Conservation (phyloP, 2,888 invertebrate species). For the Perdita meconis region DNA sequence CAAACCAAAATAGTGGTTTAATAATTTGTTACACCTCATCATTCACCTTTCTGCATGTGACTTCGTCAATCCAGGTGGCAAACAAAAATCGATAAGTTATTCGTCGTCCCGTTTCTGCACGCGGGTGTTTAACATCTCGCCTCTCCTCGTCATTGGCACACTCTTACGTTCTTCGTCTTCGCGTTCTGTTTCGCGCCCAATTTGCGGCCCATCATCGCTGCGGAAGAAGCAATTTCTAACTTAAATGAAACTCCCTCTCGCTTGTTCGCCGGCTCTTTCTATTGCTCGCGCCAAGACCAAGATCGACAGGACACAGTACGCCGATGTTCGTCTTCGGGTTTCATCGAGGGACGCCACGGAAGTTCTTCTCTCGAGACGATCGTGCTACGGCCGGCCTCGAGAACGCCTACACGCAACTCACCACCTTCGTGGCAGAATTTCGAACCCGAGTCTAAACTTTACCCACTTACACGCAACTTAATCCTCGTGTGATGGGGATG, state of each 20-base stretch:
- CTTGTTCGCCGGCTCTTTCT: slow-evolving; percentile 66
- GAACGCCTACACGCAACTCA: slow-evolving; percentile 60
- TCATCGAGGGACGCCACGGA: slow-evolving; percentile 57
- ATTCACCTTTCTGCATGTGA: neutral
- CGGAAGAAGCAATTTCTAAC: slow-evolving; percentile 85
- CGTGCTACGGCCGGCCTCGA: slow-evolving; percentile 32
- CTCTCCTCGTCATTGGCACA: slow-evolving; percentile 24
- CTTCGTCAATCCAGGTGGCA: neutral
- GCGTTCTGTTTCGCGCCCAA: slow-evolving; percentile 83
- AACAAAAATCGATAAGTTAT: slow-evolving; percentile 50
- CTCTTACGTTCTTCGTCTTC: slow-evolving; percentile 70
- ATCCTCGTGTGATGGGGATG: slow-evolving; percentile 14
- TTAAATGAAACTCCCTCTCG: slow-evolving; percentile 83
- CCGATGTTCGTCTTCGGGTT: slow-evolving; percentile 54
- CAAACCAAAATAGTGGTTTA: no score
- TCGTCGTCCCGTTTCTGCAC: slow-evolving; percentile 31
- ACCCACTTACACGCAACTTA: slow-evolving; percentile 45
- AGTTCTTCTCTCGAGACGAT: slow-evolving; percentile 52
- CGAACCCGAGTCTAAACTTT: slow-evolving; percentile 36
- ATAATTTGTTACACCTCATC: no score
- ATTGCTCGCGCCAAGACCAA: slow-evolving; percentile 23
- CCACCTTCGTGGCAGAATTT: slow-evolving; percentile 57
- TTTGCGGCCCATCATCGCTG: slow-evolving; percentile 84
- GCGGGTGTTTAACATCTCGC: slow-evolving; percentile 33
- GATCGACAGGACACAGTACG: slow-evolving; percentile 68